Conservation (phyloP, 2,797 vertebrate species). For the Eulemur rubriventer region DNA sequence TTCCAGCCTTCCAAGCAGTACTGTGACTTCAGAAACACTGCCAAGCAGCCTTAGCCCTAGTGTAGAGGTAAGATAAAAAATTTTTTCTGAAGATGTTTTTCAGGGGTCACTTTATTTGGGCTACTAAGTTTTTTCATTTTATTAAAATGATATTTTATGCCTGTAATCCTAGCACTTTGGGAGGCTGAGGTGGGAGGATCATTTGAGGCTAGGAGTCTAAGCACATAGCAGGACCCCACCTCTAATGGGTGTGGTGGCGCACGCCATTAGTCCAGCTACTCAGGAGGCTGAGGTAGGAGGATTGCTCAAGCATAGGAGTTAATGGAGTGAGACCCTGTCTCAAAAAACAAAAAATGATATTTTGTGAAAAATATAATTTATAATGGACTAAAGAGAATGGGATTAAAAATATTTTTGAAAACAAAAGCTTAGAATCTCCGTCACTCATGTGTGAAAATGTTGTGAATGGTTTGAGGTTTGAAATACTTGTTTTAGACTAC, state of each 20-base stretch:
- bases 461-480: constrained; percentile 8
- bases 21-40: constrained; percentile 93
- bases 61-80: constrained; percentile 90
- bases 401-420: constrained; percentile 60
- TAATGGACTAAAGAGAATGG: background rate
- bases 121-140: background rate
- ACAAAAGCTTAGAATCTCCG: constrained; percentile 24
- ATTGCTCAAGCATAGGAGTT: background rate
- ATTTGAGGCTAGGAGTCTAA: background rate
- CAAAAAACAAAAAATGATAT: background rate
- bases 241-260: background rate
- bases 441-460: constrained; percentile 10
- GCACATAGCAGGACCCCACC: background rate
- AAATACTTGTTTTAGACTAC: constrained; percentile 40
- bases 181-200: background rate
- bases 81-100: background rate
- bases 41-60: constrained; percentile 94
- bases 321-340: background rate
- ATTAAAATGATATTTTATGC: constrained; percentile 14
- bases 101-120: background rate
- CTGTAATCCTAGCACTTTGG: background rate
- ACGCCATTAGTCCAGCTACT: background rate
- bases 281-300: background rate
- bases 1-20: constrained; percentile 94
- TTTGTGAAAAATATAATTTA: constrained; percentile 37